phyloP scores from a whole-genome alignment of 2,113 vertebrate genomes.

The Podiceps cristatus region DNA sequence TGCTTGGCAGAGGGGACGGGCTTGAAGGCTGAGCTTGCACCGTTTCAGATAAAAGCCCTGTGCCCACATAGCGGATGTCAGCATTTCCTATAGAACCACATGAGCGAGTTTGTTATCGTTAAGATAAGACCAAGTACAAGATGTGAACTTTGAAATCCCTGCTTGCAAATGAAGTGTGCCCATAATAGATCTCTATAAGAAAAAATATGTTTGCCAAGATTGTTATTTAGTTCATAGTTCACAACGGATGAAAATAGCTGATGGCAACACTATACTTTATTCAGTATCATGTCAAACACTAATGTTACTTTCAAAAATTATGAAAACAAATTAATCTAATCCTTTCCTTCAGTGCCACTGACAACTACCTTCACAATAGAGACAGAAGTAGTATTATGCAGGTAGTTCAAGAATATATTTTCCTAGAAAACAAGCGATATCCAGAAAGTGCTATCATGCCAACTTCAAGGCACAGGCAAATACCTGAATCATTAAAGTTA shows the following conservation, averaged over 20 bases:
- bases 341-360: neutral
- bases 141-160: slow-evolving; percentile 22
- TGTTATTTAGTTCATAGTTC: neutral
- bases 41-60: neutral
- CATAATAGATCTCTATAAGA: neutral
- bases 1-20: neutral
- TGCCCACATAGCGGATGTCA: neutral
- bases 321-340: neutral
- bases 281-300: too few species aligned
- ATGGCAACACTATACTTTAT: neutral
- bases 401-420: neutral
- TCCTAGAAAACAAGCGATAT: neutral
- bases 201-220: neutral
- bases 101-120: neutral
- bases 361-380: neutral
- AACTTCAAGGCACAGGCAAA: neutral
- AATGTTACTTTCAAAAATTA: neutral
- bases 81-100: slow-evolving; percentile 24
- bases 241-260: neutral
- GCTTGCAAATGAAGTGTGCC: neutral
- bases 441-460: neutral
- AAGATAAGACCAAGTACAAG: slow-evolving; percentile 40
- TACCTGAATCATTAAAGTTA: fast-evolving
- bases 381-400: neutral
- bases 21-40: neutral